Evolutionary conservation across 1,140 invertebrate species (phyloP).

Genomic region (Aphidius gifuensis): DNA sequence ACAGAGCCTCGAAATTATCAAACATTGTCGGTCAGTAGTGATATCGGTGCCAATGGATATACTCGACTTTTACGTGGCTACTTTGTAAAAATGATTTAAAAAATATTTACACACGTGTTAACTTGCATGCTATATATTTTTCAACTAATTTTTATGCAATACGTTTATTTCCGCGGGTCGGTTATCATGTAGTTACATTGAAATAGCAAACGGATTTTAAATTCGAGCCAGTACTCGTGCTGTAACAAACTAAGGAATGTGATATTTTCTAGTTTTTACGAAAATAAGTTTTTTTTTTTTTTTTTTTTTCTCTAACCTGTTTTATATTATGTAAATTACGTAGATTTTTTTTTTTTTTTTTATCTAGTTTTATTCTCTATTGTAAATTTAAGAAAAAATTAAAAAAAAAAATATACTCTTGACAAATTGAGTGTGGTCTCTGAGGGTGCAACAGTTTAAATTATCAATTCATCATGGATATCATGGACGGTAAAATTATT

Average conservation of each 20-base stretch:
- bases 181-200: conserved; percentile 22
- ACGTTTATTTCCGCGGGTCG: conserved; percentile 2
- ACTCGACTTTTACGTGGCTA: too few relatives aligned
- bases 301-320: not conserved
- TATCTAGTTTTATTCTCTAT: not conserved
- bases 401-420: too few relatives aligned
- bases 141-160: conserved; percentile 12
- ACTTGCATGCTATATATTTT: conserved; percentile 18
- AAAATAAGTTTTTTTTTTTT: too few relatives aligned
- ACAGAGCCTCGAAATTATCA: too few relatives aligned
- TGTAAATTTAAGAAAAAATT: not conserved
- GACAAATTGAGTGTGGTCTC: not conserved
- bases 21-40: too few relatives aligned
- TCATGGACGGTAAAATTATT: conserved; percentile 33
- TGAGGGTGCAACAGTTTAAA: not conserved
- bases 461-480: conserved; percentile 28
- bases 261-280: too few relatives aligned
- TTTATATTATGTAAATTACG: not conserved
- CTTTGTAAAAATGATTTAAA: too few relatives aligned
- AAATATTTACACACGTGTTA: not conserved
- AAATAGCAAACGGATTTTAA: conserved; percentile 24
- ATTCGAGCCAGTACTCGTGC: not conserved
- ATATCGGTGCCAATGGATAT: too few relatives aligned
- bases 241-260: not conserved
- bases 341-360: not conserved